These are phyloP conservation scores for Sinocyclocheilus grahami DNA, from an alignment of 2,113 vertebrate genomes.

Conservation along the genomic window DNA sequence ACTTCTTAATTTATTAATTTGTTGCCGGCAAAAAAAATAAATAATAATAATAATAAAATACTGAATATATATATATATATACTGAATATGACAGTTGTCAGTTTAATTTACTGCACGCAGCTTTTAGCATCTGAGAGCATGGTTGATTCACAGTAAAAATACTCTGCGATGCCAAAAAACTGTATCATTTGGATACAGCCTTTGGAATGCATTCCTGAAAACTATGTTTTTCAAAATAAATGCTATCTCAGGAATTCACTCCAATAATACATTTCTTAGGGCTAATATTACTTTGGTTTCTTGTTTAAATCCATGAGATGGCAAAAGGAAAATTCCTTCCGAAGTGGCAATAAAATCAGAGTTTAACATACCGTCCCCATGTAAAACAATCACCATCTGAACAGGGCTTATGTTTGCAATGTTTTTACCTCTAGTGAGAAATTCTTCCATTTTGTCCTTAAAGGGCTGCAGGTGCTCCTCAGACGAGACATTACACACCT, in stretches of 20 bases:
- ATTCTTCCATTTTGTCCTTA: conserved; percentile 91
- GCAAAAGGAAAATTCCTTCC: background rate
- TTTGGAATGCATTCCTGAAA: background rate
- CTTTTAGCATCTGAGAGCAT: background rate
- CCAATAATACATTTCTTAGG: background rate
- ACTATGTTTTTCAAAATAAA: background rate
- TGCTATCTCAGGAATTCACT: background rate
- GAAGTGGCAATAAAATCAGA: background rate
- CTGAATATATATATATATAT: no score
- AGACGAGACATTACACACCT: conserved; percentile 88
- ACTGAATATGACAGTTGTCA: no score
- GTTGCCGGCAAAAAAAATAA: no score
- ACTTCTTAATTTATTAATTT: no score
- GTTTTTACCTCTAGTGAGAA: conserved; percentile 88
- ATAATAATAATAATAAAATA: no score
- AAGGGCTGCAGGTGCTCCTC: conserved; percentile 92
- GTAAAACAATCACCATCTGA: background rate
- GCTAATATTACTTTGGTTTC: background rate
- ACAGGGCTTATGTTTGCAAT: background rate
- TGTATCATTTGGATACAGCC: background rate
- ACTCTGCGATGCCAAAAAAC: background rate
- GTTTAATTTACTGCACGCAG: no score
- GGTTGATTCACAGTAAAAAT: background rate
- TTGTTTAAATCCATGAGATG: background rate
- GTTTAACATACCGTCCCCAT: background rate